Percentiles rank a stretch among this genome's conserved stretches.
Conservation (phyloP, 2,888 invertebrate species). For the Scaeva pyrastri region DNA sequence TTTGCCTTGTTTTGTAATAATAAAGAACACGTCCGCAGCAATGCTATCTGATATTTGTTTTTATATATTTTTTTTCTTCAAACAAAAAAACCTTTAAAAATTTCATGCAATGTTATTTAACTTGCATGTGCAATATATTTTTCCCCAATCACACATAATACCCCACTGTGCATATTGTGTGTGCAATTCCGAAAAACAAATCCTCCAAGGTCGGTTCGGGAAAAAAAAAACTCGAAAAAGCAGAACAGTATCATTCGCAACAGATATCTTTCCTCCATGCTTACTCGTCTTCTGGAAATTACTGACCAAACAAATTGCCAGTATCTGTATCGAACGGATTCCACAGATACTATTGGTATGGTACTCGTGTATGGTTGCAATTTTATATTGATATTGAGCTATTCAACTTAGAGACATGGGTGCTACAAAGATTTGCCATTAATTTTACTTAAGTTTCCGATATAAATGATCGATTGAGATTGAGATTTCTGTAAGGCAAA, state of each 20-base stretch:
- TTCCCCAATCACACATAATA: background rate
- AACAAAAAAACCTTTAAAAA: conserved; percentile 4
- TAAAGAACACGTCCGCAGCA: conserved; percentile 32
- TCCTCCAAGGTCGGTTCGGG: conserved; percentile 15
- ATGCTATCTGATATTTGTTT: conserved; percentile 1
- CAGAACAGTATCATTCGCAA: background rate
- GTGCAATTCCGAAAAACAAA: conserved; percentile 6
- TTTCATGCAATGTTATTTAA: conserved; percentile 19
- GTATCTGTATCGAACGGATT: conserved; percentile 9
- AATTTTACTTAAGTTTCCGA: conserved; percentile 22
- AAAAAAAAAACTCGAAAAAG: conserved; percentile 1
- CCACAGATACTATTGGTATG: background rate
- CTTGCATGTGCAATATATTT: conserved; percentile 2
- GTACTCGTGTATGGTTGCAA: background rate
- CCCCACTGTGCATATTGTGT: background rate
- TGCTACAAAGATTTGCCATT: conserved; percentile 5
- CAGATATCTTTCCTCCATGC: background rate
- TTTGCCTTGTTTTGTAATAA: background rate
- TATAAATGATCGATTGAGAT: conserved; percentile 42
- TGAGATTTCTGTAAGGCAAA: conserved; percentile 18
- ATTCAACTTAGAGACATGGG: conserved; percentile 19
- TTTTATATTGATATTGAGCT: conserved; percentile 1
- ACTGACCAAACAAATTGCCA: conserved; percentile 33
- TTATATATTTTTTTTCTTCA: background rate
- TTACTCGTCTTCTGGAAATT: conserved; percentile 8